Evolutionary conservation across 2,888 invertebrate species (phyloP).

Genomic region (Synanthedon tipuliformis): DNA sequence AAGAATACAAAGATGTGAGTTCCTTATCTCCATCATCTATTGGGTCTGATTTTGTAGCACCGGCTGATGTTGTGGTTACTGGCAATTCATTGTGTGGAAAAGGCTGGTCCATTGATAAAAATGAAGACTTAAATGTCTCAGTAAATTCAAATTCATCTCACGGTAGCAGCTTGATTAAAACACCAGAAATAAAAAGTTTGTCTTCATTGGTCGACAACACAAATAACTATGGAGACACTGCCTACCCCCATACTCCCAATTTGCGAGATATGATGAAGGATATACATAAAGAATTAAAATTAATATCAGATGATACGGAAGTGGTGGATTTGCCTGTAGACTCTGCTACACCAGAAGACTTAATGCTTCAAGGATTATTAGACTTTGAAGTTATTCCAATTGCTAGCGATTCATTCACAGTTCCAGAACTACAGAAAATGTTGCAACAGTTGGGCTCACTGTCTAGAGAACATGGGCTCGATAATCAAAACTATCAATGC

Average conservation of each 20-base stretch:
- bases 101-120: slow-evolving; percentile 75
- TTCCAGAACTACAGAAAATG: slow-evolving; percentile 69
- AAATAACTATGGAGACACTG: slow-evolving; percentile 36
- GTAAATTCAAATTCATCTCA: slow-evolving; percentile 64
- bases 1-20: slow-evolving; percentile 22
- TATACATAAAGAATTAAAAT: slow-evolving; percentile 51
- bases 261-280: slow-evolving; percentile 73
- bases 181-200: slow-evolving; percentile 59
- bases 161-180: slow-evolving; percentile 62
- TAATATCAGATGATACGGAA: slow-evolving; percentile 41
- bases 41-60: slow-evolving; percentile 40
- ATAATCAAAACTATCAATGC: slow-evolving; percentile 89
- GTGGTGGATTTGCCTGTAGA: slow-evolving; percentile 33
- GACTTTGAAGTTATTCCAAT: slow-evolving; percentile 72
- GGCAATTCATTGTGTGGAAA: slow-evolving; percentile 76
- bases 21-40: slow-evolving; percentile 39
- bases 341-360: slow-evolving; percentile 43
- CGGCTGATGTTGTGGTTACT: slow-evolving; percentile 43
- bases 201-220: slow-evolving; percentile 54
- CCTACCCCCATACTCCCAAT: slow-evolving; percentile 48
- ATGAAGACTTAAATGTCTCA: slow-evolving; percentile 64
- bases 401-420: slow-evolving; percentile 64
- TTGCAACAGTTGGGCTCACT: slow-evolving; percentile 75
- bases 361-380: slow-evolving; percentile 45
- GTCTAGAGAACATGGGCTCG: slow-evolving; percentile 83